Base-by-base conservation (phyloP, 2,113 vertebrate species). In the Colinus virginianus region DNA sequence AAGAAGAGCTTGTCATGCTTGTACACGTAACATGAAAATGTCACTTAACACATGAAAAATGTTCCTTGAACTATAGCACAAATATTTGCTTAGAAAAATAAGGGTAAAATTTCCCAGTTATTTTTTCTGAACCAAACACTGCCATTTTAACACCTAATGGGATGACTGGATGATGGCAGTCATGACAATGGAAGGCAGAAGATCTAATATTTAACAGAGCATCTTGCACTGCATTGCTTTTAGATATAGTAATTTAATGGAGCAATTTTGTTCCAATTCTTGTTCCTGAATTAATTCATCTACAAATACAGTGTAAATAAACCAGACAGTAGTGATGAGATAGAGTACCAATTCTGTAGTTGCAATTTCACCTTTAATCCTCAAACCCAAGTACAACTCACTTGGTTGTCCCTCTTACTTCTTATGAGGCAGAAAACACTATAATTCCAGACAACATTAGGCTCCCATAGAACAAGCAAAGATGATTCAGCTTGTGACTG, bases 401-500 rank as follows among this genome's bases (percentile, higher is more conserved):
- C 30, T 48, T 66, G 20, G 4, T 15, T 74, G 36, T 20, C 18
- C 26, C 49, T 88, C 28, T 68, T 8, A 55, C 21, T 67, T 68
- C 18, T 78, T 74, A 25, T 14, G 18, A 55, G 12, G 8, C 43
- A 78, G 12, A 26, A 74, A 49, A 21, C 49, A 32, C 12, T 62
- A 56, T 38, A 26, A 30, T 43, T 48, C 40, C 61, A 63, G 46
- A 55, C 18, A 55, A 84, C 71, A n/a, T 51, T 45, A 51, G 81
- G 28, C 43, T 72, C 64, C 19, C 42, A 72, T 8, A 55, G 25
- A 74, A 13, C 58, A 55, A 86, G n/a, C 20, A 21, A 90, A 62
- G 18, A 46, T 0, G 0, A 69, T 62, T 79, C 13, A 5, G 16
- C 18, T 87, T 34, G 81, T 1, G 1, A n/a, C 40, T 76, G 48